Conservation (phyloP, 2,888 invertebrate species). For the Platypus cylindrus region DNA sequence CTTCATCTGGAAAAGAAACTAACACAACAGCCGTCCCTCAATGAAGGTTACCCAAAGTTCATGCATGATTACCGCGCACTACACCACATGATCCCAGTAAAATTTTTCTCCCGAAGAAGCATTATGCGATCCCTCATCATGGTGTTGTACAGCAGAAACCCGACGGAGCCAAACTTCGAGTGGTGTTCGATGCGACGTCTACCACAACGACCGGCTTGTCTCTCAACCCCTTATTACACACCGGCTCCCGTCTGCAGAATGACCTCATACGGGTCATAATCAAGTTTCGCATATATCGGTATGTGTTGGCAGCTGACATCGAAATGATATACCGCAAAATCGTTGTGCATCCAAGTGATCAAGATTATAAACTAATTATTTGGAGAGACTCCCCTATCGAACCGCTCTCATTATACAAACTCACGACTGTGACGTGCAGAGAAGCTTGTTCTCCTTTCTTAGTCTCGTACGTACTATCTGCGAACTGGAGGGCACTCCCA, state of each 20-base stretch:
- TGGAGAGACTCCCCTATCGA: too few relatives aligned
- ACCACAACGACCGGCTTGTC: not conserved
- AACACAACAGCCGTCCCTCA: constrained; percentile 2
- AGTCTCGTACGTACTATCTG: too few relatives aligned
- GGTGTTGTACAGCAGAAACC: constrained; percentile 2
- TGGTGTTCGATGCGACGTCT: constrained; percentile 3
- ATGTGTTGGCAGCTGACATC: constrained; percentile 7
- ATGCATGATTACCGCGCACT: constrained; percentile 6
- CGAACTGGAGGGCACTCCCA: too few relatives aligned
- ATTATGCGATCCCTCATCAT: constrained; percentile 6
- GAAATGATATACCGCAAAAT: constrained; percentile 4
- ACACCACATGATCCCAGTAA: constrained; percentile 4
- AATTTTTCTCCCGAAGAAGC: not conserved
- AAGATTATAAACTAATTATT: constrained; percentile 4
- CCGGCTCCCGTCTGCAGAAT: constrained; percentile 2
- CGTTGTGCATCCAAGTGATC: constrained; percentile 2
- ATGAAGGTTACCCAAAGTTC: constrained; percentile 5
- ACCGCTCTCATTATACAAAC: too few relatives aligned
- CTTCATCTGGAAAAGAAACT: constrained; percentile 7
- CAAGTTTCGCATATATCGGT: constrained; percentile 2
- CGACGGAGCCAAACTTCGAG: not conserved
- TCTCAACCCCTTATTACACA: constrained; percentile 1
- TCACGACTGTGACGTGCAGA: too few relatives aligned
- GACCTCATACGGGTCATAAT: not conserved
- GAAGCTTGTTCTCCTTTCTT: too few relatives aligned